Base-by-base conservation (phyloP, 2,797 vertebrate genomes). In the Bradypodion pumilum region DNA sequence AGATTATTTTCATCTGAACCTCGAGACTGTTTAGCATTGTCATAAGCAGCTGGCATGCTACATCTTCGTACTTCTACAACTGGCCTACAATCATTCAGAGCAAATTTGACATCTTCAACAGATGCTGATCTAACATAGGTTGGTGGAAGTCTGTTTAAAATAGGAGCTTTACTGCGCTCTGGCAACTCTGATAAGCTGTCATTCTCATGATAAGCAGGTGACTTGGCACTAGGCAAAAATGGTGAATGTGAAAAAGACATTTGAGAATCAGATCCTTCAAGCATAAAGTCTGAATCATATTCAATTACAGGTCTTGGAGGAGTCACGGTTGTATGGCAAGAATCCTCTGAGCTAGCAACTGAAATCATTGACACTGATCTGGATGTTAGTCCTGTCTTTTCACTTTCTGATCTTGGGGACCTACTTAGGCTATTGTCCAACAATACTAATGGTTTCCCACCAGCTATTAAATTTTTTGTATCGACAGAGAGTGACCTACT, bases 301-400 rank as follows among this genome's bases (percentile, higher is more conserved):
- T 99, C 98, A 0, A 75, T 68, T 60, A 89, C 77, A 65, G 97
- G 97, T 92, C 96, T 96, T 80, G 98, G 98, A 0, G 98, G 98
- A 69, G 98, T 95, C 19, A 96, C 94, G 0, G 96, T 95, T 1
- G 97, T 96, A 85, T 98, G 97, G 89, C 97, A 98, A 6, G 98
- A 99, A 90, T 99, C 99, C 91, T 99, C 98, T 7, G 98, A 99
- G 92, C 98, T 99, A 1, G 97, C 97, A 37, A 99, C 96, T 0
- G 98, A 99, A 88, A 98, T 93, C 94, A 99, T 89, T 8, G 98
- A 99, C 79, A 98, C 93, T 0, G 98, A 99, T 90, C 98, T 95
- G 78, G 98, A 99, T 92, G 97, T 98, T 84, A 98, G 95, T 69
- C 96, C 96, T 1, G 94, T 93, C 86, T 97, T 98, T 82, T 99